Evolutionary conservation across 2,113 vertebrate species (phyloP).

Genomic region (Daphoenositta chrysoptera): DNA sequence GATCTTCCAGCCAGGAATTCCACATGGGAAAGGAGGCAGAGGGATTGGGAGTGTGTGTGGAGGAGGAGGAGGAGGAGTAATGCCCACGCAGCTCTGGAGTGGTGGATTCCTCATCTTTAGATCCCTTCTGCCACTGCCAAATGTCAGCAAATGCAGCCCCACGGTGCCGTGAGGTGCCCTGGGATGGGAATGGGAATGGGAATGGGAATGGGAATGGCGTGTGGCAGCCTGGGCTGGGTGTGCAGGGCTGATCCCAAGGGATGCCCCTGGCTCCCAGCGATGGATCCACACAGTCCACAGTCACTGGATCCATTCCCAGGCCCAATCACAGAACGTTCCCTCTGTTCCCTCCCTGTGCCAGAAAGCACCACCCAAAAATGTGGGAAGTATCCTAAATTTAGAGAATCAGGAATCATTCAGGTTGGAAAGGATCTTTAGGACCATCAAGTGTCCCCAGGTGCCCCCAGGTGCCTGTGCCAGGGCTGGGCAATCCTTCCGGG

Average conservation of each 20-base stretch:
- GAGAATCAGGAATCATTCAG: background rate
- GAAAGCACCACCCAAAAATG: background rate
- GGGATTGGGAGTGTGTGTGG: background rate
- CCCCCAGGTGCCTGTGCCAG: background rate
- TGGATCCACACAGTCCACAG: fast-evolving
- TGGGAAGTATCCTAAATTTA: background rate
- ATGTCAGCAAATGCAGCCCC: background rate
- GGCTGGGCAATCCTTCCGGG: background rate
- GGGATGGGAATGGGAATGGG: background rate
- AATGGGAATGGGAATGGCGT: background rate
- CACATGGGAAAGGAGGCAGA: background rate
- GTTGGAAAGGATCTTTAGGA: background rate
- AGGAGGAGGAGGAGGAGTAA: background rate
- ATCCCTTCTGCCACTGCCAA: background rate
- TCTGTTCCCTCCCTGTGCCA: background rate
- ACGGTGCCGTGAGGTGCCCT: background rate
- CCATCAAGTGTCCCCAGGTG: background rate
- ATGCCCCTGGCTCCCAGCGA: background rate
- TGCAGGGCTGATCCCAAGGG: background rate
- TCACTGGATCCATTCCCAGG: background rate
- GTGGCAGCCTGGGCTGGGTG: background rate
- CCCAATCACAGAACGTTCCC: background rate
- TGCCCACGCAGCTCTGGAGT: background rate
- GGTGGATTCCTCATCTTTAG: background rate
- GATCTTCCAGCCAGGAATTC: background rate